phyloP scores from a whole-genome alignment of 2,797 vertebrate genomes.

The Gymnoscopelus braueri region DNA sequence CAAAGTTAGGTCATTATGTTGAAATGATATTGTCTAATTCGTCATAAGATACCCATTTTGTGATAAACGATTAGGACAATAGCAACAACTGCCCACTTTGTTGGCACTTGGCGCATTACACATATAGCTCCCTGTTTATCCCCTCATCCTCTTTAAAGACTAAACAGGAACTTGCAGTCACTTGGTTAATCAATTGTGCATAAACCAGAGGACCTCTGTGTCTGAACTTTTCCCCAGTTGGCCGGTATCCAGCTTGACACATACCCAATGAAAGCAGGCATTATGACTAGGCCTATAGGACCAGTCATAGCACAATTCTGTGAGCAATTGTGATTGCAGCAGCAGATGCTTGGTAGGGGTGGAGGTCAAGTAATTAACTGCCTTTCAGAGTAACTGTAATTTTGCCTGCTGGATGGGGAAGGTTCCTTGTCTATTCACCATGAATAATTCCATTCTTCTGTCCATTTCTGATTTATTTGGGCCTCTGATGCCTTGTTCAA shows the following conservation, averaged over 20 bases:
- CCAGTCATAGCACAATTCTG: slow-evolving; percentile 23
- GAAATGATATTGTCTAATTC: no score
- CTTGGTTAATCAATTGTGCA: slow-evolving; percentile 11
- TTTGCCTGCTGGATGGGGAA: not conserved
- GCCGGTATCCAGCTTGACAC: slow-evolving; percentile 42
- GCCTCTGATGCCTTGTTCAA: no score
- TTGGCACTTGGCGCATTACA: no score
- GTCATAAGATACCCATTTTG: no score
- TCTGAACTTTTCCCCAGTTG: slow-evolving; percentile 77
- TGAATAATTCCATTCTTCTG: not conserved
- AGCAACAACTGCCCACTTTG: not conserved
- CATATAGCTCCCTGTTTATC: no score
- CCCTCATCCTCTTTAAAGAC: not conserved
- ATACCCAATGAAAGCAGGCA: slow-evolving; percentile 47
- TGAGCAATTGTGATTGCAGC: not conserved
- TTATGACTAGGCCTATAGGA: slow-evolving; percentile 26
- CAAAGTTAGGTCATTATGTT: no score
- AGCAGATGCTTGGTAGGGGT: no score
- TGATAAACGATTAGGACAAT: no score
- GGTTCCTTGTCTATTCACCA: not conserved
- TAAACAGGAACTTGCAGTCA: slow-evolving; percentile 1
- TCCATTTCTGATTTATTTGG: no score
- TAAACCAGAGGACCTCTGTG: slow-evolving; percentile 24
- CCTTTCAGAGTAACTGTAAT: not conserved
- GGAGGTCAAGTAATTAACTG: not conserved